Percentiles rank a stretch among this genome's conserved stretches.
Evolutionary conservation across 2,888 invertebrate genomes (phyloP).

Genomic region (Drosophila siamana): DNA sequence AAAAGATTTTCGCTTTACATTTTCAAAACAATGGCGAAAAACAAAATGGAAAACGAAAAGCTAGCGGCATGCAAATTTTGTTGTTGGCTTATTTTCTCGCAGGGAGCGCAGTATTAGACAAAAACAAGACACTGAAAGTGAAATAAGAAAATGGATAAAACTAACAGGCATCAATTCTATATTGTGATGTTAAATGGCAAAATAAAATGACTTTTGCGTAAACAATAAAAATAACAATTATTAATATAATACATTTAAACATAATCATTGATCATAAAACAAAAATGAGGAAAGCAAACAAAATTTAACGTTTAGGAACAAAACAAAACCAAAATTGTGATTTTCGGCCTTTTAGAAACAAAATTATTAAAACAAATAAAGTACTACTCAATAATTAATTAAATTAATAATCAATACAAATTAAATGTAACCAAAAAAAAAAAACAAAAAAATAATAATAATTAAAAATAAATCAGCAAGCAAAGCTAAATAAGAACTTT

Average conservation of each 20-base stretch:
- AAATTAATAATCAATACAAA: constrained; percentile 58
- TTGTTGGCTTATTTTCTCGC: constrained; percentile 74
- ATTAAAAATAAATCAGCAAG: not conserved
- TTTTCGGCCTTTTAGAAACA: constrained; percentile 84
- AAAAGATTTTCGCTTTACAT: constrained; percentile 62
- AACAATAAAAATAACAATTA: constrained; percentile 35
- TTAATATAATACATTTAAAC: constrained; percentile 36
- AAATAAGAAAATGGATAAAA: constrained; percentile 21
- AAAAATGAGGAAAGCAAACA: constrained; percentile 51
- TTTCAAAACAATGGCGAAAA: constrained; percentile 37
- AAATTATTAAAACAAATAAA: constrained; percentile 61
- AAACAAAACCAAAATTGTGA: constrained; percentile 83
- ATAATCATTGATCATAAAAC: constrained; percentile 38
- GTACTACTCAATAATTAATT: constrained; percentile 53
- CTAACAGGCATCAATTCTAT: constrained; percentile 74
- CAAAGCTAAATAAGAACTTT: constrained; percentile 38
- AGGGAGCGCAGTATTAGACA: constrained; percentile 75
- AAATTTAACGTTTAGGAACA: constrained; percentile 82
- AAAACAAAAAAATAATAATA: constrained; percentile 22
- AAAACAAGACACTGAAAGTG: constrained; percentile 38
- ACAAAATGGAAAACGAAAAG: constrained; percentile 37
- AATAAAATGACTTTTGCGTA: constrained; percentile 47
- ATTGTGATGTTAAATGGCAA: constrained; percentile 81
- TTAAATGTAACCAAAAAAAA: constrained; percentile 51
- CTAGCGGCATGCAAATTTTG: constrained; percentile 58